A percentile compares a stretch with the other conserved stretches of the same genome.
Evolutionary conservation across 2,113 vertebrate species (phyloP).

Genomic region (Microtus richardsoni): DNA sequence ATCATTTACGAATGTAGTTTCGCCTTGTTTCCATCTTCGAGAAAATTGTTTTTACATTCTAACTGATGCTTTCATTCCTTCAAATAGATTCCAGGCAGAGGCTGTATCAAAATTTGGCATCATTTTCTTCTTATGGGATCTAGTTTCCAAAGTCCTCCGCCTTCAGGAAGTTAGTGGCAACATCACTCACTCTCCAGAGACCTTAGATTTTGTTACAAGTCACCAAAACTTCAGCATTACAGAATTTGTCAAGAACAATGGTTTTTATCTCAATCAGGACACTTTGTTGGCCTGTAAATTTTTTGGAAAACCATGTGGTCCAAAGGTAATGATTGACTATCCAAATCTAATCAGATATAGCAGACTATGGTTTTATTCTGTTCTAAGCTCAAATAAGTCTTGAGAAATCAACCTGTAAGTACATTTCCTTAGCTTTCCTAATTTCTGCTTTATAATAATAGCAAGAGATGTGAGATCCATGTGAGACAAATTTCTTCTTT

Average conservation of each 20-base stretch:
- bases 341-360: background rate
- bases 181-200: conserved; percentile 61
- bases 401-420: background rate
- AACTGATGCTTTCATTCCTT: conserved; percentile 66
- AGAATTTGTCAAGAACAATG: conserved; percentile 86
- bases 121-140: conserved; percentile 86
- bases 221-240: conserved; percentile 88
- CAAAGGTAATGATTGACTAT: conserved; percentile 83
- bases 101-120: conserved; percentile 83
- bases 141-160: conserved; percentile 81
- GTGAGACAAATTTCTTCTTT: background rate
- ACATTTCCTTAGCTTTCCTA: background rate
- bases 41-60: background rate
- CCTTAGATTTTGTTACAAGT: conserved; percentile 81
- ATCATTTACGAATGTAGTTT: background rate
- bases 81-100: conserved; percentile 85
- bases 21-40: background rate
- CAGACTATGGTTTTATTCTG: background rate
- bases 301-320: conserved; percentile 86
- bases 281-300: conserved; percentile 87
- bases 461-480: background rate
- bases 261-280: conserved; percentile 86
- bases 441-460: background rate
- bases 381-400: background rate
- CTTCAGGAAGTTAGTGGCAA: conserved; percentile 48